Evolutionary conservation across 2,888 invertebrate species (phyloP).

Genomic region (Ceraclea dissimilis): DNA sequence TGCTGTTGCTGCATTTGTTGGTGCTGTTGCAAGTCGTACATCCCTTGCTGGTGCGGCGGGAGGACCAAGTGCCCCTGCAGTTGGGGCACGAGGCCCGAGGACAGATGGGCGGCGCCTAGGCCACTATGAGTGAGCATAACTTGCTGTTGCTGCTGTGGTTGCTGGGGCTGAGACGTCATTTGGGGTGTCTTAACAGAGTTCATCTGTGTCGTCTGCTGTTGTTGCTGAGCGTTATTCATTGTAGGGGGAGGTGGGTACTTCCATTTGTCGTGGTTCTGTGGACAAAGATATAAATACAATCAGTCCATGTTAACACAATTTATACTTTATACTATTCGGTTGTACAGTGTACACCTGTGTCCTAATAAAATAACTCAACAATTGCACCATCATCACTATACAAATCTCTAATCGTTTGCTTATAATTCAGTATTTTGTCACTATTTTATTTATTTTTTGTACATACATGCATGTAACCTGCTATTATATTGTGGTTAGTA

Average conservation of each 20-base stretch:
- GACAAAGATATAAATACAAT: too few species aligned
- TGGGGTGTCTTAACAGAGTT: slow-evolving; percentile 39
- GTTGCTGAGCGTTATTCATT: slow-evolving; percentile 48
- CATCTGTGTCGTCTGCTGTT: slow-evolving; percentile 39
- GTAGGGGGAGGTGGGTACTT: slow-evolving; percentile 61
- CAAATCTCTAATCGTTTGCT: too few species aligned
- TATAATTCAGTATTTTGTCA: too few species aligned
- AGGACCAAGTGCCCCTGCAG: slow-evolving; percentile 30
- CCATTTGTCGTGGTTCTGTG: slow-evolving; percentile 80
- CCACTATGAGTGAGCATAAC: slow-evolving; percentile 32
- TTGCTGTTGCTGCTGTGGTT: slow-evolving; percentile 32
- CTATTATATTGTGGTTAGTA: too few species aligned
- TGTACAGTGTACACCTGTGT: too few species aligned
- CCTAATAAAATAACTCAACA: too few species aligned
- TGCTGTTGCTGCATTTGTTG: slow-evolving; percentile 46
- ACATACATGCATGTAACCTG: too few species aligned
- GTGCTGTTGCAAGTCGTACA: slow-evolving; percentile 46
- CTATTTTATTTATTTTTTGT: too few species aligned
- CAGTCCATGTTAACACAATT: too few species aligned
- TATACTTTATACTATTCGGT: too few species aligned
- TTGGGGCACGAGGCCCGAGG: slow-evolving; percentile 19
- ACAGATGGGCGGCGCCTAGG: slow-evolving; percentile 33
- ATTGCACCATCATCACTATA: too few species aligned
- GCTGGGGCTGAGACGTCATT: slow-evolving; percentile 40
- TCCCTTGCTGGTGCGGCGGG: slow-evolving; percentile 44